Base-by-base conservation (phyloP, 2,113 vertebrate species). In the Athene noctua region DNA sequence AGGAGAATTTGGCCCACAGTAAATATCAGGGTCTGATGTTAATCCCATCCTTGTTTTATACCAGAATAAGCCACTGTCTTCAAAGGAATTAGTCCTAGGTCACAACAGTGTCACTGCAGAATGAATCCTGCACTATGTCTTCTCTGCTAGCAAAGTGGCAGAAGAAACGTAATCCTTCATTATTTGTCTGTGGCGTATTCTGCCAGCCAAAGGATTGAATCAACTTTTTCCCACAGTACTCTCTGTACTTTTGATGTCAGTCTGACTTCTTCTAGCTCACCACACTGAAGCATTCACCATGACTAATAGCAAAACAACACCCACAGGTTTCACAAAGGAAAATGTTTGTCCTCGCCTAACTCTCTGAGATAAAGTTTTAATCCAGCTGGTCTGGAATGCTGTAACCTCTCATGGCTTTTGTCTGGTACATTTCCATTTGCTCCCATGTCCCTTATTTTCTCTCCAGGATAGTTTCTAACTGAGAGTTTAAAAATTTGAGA, bases 301-400 rank as follows among this genome's bases (percentile, higher is more conserved):
- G 97, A 92, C 97, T 97, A 97, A 97, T 68, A 82, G 74, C 88
- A 94, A 94, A 97, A 96, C 74, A 97, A 96, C 97, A 96, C 95
- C 96, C 96, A 96, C 96, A 95, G 92, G 83, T 97, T 96, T 97
- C 90, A 96, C 94, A 97, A 95, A 96, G 90, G 88, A 95, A 96
- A 92, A 91, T 85, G 90, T 92, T 97, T 97, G 88, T 94, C 93
- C 84, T 97, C 2, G 86, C 52, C 90, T 92, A 95, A 90, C 55
- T 93, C 80, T 65, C 70, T 84, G 91, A 93, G 86, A 95, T 92
- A 89, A 97, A 94, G 77, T 89, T 91, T 97, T 97, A 97, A 97
- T 97, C 95, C 90, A 52, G 49, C 42, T 63, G 77, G 92, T 90
- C 92, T 90, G 95, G 72, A 92, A 73, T 80, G 95, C 34, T 80